Evolutionary conservation across 2,113 vertebrate species (phyloP).

Genomic region (Cettia cetti): DNA sequence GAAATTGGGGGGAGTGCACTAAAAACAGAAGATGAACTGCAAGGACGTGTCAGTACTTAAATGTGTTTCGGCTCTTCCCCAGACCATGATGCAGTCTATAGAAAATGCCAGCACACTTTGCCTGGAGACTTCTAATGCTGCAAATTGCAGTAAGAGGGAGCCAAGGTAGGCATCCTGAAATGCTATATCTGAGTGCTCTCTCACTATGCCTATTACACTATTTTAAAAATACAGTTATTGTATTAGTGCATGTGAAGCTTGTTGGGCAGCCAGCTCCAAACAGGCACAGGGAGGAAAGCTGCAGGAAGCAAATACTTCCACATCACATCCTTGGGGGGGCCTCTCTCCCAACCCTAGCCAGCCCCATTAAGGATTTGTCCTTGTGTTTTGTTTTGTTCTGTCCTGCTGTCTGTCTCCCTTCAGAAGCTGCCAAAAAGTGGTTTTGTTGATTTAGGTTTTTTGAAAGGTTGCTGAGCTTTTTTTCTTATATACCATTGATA

Average conservation of each 20-base stretch:
- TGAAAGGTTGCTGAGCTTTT: not conserved
- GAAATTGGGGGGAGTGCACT: not conserved
- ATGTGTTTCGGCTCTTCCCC: not conserved
- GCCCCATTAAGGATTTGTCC: not conserved
- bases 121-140: constrained; percentile 8
- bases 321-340: rapidly evolving
- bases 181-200: not conserved
- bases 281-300: not conserved
- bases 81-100: constrained; percentile 24
- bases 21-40: constrained; percentile 35
- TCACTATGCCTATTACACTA: not conserved
- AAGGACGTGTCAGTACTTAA: constrained; percentile 22
- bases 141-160: constrained; percentile 19
- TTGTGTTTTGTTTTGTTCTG: not conserved
- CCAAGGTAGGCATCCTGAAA: constrained; percentile 4
- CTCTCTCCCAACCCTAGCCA: not conserved
- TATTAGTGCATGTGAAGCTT: not conserved
- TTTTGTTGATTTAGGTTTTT: not conserved
- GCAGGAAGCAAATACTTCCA: not conserved
- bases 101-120: constrained; percentile 36
- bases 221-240: not conserved
- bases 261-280: not conserved
- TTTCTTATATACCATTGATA: not conserved
- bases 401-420: not conserved
- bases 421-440: not conserved